phyloP scores from a whole-genome alignment of 2,888 invertebrate genomes.

The Hydriomena furcata region DNA sequence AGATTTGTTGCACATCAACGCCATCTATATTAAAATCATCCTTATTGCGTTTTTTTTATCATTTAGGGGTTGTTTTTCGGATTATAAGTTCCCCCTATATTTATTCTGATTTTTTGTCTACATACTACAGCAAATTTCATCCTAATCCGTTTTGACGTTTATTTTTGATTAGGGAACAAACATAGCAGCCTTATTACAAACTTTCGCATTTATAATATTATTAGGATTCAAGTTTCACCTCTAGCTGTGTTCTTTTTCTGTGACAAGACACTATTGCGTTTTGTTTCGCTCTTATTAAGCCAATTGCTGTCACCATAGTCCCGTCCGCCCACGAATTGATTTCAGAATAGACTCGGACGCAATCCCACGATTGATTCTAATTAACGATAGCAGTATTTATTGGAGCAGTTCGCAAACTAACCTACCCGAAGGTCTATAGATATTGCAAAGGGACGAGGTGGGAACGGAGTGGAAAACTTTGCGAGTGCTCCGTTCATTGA shows the following conservation, averaged over 20 bases:
- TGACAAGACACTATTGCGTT: conserved; percentile 52
- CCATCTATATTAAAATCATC: too few relatives aligned
- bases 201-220: neutral
- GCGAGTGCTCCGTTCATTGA: too few relatives aligned
- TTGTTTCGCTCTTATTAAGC: conserved; percentile 71
- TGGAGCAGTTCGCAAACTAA: conserved; percentile 77
- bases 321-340: conserved; percentile 68
- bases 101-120: too few relatives aligned
- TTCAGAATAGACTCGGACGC: conserved; percentile 71
- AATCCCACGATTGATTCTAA: conserved; percentile 81
- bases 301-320: conserved; percentile 67
- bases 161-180: too few relatives aligned
- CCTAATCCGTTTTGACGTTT: too few relatives aligned
- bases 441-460: conserved; percentile 11
- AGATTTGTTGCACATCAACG: too few relatives aligned
- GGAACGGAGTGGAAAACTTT: conserved; percentile 6
- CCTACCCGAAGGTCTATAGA: conserved; percentile 43
- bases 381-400: conserved; percentile 82
- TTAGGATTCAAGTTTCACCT: neutral
- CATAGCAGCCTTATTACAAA: too few relatives aligned
- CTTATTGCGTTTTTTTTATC: too few relatives aligned
- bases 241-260: neutral
- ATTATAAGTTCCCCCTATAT: too few relatives aligned
- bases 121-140: too few relatives aligned
- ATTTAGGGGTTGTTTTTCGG: too few relatives aligned